phyloP scores from a whole-genome alignment of 2,797 vertebrate genomes.

The Anniella stebbinsi region DNA sequence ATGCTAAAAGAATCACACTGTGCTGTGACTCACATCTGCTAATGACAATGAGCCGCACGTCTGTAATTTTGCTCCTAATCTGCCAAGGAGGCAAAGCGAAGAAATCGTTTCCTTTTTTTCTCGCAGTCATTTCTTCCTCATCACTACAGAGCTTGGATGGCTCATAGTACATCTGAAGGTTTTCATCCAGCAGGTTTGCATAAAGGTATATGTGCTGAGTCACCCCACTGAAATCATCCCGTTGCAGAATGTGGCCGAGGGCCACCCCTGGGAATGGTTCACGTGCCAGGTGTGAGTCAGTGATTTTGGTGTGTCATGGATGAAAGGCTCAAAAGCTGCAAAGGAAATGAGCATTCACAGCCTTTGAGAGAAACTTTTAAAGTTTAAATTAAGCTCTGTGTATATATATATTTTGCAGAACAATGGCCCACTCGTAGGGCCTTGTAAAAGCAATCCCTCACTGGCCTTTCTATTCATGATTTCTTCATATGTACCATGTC shows the following conservation, averaged over 20 bases:
- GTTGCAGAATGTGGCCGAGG: not conserved
- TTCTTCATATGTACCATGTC: not conserved
- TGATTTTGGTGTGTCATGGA: not conserved
- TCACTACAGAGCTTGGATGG: not conserved
- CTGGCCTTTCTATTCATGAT: constrained; percentile 13
- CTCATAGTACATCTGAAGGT: not conserved
- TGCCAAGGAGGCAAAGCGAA: not conserved
- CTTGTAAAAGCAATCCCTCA: constrained; percentile 48
- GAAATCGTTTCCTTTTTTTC: not conserved
- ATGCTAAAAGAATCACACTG: constrained; percentile 6
- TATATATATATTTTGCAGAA: not conserved
- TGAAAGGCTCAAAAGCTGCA: not conserved
- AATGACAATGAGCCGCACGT: rapidly evolving
- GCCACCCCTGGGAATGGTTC: not conserved
- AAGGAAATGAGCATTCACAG: not conserved
- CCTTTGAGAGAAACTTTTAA: not conserved
- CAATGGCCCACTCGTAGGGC: not conserved
- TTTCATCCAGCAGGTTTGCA: not conserved
- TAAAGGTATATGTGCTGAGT: constrained; percentile 3
- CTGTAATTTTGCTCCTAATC: constrained; percentile 10
- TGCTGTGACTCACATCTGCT: not conserved
- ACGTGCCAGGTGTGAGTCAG: not conserved
- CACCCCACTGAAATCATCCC: not conserved
- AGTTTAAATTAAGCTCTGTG: not conserved
- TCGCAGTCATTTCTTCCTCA: not conserved